Conservation (phyloP, 2,888 invertebrate genomes). For the Pyralis farinalis region DNA sequence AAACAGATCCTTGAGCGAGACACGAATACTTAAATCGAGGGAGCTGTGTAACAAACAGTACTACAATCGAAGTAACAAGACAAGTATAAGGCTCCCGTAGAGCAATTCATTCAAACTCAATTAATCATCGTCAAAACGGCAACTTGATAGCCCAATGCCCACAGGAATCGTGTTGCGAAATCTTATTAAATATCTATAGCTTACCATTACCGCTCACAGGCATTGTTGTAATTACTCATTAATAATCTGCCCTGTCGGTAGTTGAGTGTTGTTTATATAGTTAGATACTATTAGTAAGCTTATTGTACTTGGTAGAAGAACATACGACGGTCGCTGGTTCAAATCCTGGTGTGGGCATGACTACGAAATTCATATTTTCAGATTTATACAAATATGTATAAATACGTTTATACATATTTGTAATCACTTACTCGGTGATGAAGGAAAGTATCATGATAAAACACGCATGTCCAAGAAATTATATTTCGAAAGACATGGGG, state of each 20-base stretch:
- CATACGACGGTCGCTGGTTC: too few relatives aligned
- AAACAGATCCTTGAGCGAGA: constrained; percentile 9
- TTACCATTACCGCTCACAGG: constrained; percentile 61
- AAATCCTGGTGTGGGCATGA: too few relatives aligned
- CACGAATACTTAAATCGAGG: constrained; percentile 11
- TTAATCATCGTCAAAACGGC: constrained; percentile 69
- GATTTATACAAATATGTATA: too few relatives aligned
- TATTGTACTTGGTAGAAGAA: too few relatives aligned
- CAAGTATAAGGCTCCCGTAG: constrained; percentile 39
- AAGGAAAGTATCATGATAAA: too few relatives aligned
- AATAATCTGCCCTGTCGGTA: constrained; percentile 63
- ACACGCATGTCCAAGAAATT: too few relatives aligned
- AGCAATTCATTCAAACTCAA: constrained; percentile 44
- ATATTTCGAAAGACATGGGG: too few relatives aligned
- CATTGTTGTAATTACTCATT: constrained; percentile 69
- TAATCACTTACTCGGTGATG: too few relatives aligned
- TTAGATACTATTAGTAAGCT: too few relatives aligned
- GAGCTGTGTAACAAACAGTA: constrained; percentile 6
- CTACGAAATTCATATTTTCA: too few relatives aligned
- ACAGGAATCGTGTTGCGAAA: constrained; percentile 65
- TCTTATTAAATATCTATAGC: constrained; percentile 65
- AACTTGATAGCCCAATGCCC: constrained; percentile 58
- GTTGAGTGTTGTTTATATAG: constrained; percentile 28
- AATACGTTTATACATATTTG: too few relatives aligned
- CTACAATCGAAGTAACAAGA: constrained; percentile 34